Evolutionary conservation across 2,797 vertebrate species (phyloP).

Genomic region (Jordanella pulchra): DNA sequence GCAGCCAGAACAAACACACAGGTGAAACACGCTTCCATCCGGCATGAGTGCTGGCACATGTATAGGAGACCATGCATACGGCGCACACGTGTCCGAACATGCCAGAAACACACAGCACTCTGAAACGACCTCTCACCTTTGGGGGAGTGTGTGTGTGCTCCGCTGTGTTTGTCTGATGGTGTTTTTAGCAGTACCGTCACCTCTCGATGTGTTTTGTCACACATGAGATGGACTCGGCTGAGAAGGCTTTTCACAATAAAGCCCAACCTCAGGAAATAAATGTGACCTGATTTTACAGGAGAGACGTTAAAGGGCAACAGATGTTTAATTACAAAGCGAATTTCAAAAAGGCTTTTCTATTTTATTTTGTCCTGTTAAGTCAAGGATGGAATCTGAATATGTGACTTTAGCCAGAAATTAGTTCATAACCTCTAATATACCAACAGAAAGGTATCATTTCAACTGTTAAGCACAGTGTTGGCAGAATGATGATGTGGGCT

Average conservation of each 20-base stretch:
- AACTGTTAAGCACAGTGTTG: too few species aligned
- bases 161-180: slow-evolving; percentile 38
- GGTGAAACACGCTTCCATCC: slow-evolving; percentile 7
- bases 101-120: slow-evolving; percentile 7
- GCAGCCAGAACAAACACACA: slow-evolving; percentile 57
- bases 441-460: too few species aligned
- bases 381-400: too few species aligned
- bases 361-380: too few species aligned
- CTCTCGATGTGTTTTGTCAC: slow-evolving; percentile 51
- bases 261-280: background rate
- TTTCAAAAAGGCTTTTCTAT: too few species aligned
- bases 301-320: too few species aligned
- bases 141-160: slow-evolving; percentile 19
- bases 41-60: background rate
- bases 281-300: background rate
- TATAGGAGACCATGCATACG: slow-evolving; percentile 3
- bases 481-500: too few species aligned
- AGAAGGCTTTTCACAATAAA: background rate
- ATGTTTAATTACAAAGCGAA: too few species aligned
- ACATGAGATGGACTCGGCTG: slow-evolving; percentile 44
- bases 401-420: too few species aligned
- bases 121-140: slow-evolving; percentile 41
- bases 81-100: slow-evolving; percentile 26
- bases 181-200: slow-evolving; percentile 44
- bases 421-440: too few species aligned